These are phyloP conservation scores for Parasteatoda tepidariorum DNA, from an alignment of 1,140 invertebrate genomes.

Conservation along the genomic window DNA sequence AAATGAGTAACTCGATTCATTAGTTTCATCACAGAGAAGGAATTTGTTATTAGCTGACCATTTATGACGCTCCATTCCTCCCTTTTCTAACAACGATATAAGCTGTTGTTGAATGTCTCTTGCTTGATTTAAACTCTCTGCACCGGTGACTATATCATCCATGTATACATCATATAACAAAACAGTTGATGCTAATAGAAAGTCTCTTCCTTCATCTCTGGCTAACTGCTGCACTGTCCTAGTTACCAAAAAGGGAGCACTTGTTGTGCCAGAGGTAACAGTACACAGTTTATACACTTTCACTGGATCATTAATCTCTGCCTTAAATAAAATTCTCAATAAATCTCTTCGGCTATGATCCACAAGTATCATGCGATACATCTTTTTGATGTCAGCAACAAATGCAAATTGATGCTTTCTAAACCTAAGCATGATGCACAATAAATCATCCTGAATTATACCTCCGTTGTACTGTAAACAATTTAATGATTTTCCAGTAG, in stretches of 20 bases:
- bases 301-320: conserved; percentile 62
- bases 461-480: neutral
- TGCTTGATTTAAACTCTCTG: conserved; percentile 49
- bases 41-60: no score
- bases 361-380: neutral
- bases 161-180: conserved; percentile 63
- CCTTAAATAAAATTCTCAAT: conserved; percentile 69
- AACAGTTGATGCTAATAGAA: conserved; percentile 56
- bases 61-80: conserved; percentile 66
- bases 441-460: neutral
- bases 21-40: no score
- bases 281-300: conserved; percentile 64
- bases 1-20: neutral
- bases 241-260: conserved; percentile 66
- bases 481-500: neutral
- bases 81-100: conserved; percentile 58
- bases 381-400: conserved; percentile 2
- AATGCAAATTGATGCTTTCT: neutral
- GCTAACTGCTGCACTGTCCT: conserved; percentile 64
- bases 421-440: neutral
- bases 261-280: conserved; percentile 66
- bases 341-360: conserved; percentile 32
- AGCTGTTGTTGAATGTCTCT: conserved; percentile 16
- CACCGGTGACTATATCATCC: conserved; percentile 64
- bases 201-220: conserved; percentile 61